These are phyloP conservation scores for Cossypha caffra DNA, from an alignment of 2,797 vertebrate genomes.

Conservation along the genomic window DNA sequence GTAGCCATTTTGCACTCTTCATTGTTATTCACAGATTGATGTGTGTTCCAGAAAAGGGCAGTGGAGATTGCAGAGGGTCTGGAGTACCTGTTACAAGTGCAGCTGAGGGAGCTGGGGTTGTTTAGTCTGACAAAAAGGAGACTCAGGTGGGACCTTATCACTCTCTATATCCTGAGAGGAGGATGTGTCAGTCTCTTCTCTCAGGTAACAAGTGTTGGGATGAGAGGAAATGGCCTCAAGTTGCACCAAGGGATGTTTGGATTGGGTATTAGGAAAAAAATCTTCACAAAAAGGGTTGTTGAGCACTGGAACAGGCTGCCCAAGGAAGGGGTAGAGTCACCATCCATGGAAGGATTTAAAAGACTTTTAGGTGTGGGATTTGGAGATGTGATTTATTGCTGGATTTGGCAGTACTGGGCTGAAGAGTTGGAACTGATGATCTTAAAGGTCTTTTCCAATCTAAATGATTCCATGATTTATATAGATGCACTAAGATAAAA, in stretches of 20 bases:
- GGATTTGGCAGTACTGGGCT: neutral
- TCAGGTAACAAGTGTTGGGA: neutral
- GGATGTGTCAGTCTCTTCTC: fast-evolving
- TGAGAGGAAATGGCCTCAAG: neutral
- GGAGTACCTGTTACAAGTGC: fast-evolving
- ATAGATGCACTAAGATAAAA: neutral
- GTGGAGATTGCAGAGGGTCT: too few relatives aligned
- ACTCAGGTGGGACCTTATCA: neutral
- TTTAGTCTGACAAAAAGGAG: neutral
- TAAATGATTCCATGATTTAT: neutral
- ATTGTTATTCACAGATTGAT: neutral
- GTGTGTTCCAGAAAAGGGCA: neutral
- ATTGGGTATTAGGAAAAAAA: neutral
- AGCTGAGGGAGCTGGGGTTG: neutral
- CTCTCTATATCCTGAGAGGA: neutral
- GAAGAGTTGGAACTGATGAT: neutral
- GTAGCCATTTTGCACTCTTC: neutral
- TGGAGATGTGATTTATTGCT: neutral
- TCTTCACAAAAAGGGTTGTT: fast-evolving
- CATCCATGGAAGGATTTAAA: neutral
- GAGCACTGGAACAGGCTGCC: neutral
- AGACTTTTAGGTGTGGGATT: neutral
- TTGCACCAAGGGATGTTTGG: neutral
- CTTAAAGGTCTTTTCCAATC: neutral
- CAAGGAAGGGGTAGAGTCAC: neutral